A percentile compares a stretch with the other conserved stretches of the same genome.
phyloP scores from a whole-genome alignment of 2,113 vertebrate genomes.

The Polyodon spathula region DNA sequence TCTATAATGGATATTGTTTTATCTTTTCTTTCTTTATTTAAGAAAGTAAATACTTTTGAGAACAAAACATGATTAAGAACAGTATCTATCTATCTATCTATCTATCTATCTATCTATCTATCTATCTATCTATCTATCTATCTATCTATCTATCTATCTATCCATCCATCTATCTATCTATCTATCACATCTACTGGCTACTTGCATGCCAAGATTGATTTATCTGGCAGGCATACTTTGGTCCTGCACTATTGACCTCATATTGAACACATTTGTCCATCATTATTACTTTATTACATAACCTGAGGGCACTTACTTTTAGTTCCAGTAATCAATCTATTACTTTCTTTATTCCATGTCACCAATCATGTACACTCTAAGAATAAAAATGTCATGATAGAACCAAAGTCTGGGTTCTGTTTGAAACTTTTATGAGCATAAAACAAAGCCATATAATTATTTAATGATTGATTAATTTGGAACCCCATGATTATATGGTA shows the following conservation, averaged over 20 bases:
- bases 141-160: conserved; percentile 32
- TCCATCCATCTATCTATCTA: conserved; percentile 36
- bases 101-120: conserved; percentile 21
- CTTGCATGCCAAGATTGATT: conserved; percentile 6
- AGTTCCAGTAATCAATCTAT: conserved; percentile 19
- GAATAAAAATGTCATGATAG: too few relatives aligned
- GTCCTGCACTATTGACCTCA: conserved; percentile 48
- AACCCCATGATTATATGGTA: too few relatives aligned
- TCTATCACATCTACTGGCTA: conserved; percentile 10
- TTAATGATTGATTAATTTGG: too few relatives aligned
- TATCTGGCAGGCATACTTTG: conserved; percentile 38
- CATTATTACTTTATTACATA: conserved; percentile 42
- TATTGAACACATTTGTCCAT: conserved; percentile 50
- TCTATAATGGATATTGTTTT: too few relatives aligned
- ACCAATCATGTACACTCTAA: too few relatives aligned
- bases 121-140: conserved; percentile 19
- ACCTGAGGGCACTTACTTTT: conserved; percentile 27
- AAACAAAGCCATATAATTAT: too few relatives aligned
- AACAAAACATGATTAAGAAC: not conserved
- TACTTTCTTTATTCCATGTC: not conserved
- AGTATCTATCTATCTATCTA: conserved; percentile 6
- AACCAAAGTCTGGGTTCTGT: too few relatives aligned
- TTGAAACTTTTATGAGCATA: too few relatives aligned
- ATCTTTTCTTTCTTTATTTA: not conserved
- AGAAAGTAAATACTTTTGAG: conserved; percentile 7